Evolutionary conservation across 2,888 invertebrate species (phyloP).

Genomic region (Lissocephala sabroskyi): DNA sequence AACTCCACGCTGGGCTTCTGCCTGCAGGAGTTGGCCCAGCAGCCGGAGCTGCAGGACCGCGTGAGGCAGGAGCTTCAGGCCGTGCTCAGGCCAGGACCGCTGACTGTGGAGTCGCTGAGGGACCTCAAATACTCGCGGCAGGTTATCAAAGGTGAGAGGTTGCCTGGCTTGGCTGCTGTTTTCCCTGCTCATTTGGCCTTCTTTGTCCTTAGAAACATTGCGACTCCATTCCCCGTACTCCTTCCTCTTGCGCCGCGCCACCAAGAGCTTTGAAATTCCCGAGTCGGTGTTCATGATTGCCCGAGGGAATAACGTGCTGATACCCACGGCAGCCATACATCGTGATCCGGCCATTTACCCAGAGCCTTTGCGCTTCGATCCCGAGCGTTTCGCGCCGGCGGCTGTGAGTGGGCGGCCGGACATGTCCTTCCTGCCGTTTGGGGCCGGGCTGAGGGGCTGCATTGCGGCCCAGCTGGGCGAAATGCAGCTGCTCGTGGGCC

Average conservation of each 20-base stretch:
- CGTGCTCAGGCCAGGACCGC: constrained; percentile 33
- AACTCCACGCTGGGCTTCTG: constrained; percentile 76
- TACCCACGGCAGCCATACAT: constrained; percentile 74
- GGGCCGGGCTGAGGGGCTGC: constrained; percentile 62
- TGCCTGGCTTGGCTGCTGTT: no score
- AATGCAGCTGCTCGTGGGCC: constrained; percentile 53
- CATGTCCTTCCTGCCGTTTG: constrained; percentile 65
- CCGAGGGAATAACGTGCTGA: constrained; percentile 54
- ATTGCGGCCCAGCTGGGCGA: constrained; percentile 54
- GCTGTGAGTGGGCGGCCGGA: constrained; percentile 73
- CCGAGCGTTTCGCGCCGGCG: constrained; percentile 76
- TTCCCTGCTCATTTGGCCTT: not conserved
- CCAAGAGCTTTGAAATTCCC: constrained; percentile 56
- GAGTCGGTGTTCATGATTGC: constrained; percentile 62
- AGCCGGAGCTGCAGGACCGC: constrained; percentile 54
- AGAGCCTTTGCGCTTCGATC: constrained; percentile 77
- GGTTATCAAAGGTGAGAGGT: constrained; percentile 66
- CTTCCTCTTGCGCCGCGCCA: constrained; percentile 54
- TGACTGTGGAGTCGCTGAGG: constrained; percentile 47
- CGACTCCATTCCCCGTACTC: constrained; percentile 73
- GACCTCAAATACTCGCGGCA: constrained; percentile 61
- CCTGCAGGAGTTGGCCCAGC: constrained; percentile 65
- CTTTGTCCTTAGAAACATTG: constrained; percentile 70
- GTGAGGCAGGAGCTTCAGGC: constrained; percentile 48
- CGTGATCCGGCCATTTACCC: constrained; percentile 73